Evolutionary conservation across 2,797 vertebrate species (phyloP).

Genomic region (Sebastes hubbsi): DNA sequence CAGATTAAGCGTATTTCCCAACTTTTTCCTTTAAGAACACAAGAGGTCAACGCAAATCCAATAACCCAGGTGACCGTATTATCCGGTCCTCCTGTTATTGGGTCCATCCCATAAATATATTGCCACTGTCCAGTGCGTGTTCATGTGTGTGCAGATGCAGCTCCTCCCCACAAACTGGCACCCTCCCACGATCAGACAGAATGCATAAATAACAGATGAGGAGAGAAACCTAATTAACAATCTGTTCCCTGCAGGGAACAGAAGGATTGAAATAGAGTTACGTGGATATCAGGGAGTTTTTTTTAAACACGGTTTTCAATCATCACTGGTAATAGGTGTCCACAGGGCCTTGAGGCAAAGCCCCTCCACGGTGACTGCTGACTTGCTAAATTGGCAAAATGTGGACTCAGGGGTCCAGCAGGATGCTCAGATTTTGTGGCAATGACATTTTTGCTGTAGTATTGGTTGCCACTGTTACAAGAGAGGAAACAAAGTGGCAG

Average conservation of each 20-base stretch:
- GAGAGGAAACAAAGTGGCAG: not conserved
- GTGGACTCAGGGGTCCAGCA: slow-evolving; percentile 1
- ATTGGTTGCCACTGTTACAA: not conserved
- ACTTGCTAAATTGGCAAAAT: slow-evolving; percentile 33
- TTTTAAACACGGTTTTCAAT: slow-evolving; percentile 45
- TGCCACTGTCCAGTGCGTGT: slow-evolving; percentile 5
- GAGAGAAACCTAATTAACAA: slow-evolving; percentile 66
- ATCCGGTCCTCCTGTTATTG: not conserved
- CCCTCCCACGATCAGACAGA: slow-evolving; percentile 66
- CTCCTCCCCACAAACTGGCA: slow-evolving; percentile 46
- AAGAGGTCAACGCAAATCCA: slow-evolving; percentile 10
- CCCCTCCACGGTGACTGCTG: slow-evolving; percentile 33
- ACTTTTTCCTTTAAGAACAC: not conserved
- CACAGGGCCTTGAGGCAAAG: slow-evolving; percentile 4
- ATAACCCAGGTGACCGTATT: not conserved
- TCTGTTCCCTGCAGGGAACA: slow-evolving; percentile 49
- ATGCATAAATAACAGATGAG: slow-evolving; percentile 77
- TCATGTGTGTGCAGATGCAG: slow-evolving; percentile 22
- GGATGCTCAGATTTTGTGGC: slow-evolving; percentile 6
- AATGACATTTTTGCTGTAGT: slow-evolving; percentile 15
- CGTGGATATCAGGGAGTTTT: slow-evolving; percentile 9
- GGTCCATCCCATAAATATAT: not conserved
- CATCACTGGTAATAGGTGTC: slow-evolving; percentile 33
- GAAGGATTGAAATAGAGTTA: slow-evolving; percentile 33
- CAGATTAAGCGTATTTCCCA: not conserved